Conservation (phyloP, 2,888 invertebrate species). For the Altica lythri region DNA sequence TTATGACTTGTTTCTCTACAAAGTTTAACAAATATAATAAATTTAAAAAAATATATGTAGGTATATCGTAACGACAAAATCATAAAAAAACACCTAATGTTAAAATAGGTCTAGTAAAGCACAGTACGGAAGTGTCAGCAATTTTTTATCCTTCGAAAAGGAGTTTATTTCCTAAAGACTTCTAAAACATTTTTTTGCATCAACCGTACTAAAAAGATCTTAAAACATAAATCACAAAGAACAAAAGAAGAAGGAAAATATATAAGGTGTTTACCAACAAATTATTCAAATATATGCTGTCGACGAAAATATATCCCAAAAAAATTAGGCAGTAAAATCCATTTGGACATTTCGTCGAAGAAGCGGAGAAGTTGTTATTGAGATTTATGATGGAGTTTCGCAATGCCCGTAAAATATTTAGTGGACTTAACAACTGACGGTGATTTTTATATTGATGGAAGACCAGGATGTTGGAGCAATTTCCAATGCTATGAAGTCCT, state of each 20-base stretch:
- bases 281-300: slow-evolving; percentile 26
- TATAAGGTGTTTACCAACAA: slow-evolving; percentile 24
- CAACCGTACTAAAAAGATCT: slow-evolving; percentile 14
- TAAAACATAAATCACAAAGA: slow-evolving; percentile 19
- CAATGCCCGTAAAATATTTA: slow-evolving; percentile 10
- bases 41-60: too few species aligned
- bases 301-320: slow-evolving; percentile 13
- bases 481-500: too few species aligned
- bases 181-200: slow-evolving; percentile 7
- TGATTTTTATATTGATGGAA: background rate
- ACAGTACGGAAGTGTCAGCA: slow-evolving; percentile 9
- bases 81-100: too few species aligned
- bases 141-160: slow-evolving; percentile 2
- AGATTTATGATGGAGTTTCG: slow-evolving; percentile 14
- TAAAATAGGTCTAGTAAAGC: background rate
- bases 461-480: too few species aligned
- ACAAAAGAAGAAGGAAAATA: slow-evolving; percentile 13
- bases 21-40: too few species aligned
- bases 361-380: slow-evolving; percentile 17
- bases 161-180: slow-evolving; percentile 9
- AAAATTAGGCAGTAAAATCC: slow-evolving; percentile 23
- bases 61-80: too few species aligned
- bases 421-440: slow-evolving; percentile 8
- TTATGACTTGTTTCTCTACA: too few species aligned
- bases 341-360: slow-evolving; percentile 16